phyloP scores from a whole-genome alignment of 2,797 vertebrate genomes.

The Microcaecilia unicolor region DNA sequence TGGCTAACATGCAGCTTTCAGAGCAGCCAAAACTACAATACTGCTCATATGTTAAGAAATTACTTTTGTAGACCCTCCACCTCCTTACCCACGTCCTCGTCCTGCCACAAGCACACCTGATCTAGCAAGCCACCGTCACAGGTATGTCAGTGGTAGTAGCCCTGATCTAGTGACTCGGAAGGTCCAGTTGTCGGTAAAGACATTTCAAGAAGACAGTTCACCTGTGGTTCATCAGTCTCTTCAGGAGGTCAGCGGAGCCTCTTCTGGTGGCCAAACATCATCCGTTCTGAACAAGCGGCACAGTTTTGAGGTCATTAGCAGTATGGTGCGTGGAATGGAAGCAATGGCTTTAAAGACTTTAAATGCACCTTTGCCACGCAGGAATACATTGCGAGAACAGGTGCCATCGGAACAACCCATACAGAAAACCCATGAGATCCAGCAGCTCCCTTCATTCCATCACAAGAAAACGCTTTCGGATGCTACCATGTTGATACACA shows the following conservation, averaged over 20 bases:
- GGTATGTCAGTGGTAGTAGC: constrained; percentile 80
- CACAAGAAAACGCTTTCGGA: constrained; percentile 90
- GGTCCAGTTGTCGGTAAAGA: constrained; percentile 92
- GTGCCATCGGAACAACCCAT: constrained; percentile 55
- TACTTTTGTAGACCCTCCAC: constrained; percentile 80
- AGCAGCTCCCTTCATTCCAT: constrained; percentile 58
- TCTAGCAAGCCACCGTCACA: constrained; percentile 87
- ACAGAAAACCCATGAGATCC: constrained; percentile 54
- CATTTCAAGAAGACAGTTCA: constrained; percentile 91
- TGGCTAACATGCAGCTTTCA: constrained; percentile 84
- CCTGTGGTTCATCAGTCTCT: constrained; percentile 84
- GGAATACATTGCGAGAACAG: constrained; percentile 80
- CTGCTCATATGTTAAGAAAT: constrained; percentile 74
- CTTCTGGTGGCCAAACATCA: constrained; percentile 74
- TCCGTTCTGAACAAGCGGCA: constrained; percentile 74
- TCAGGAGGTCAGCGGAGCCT: constrained; percentile 88
- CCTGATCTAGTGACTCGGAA: constrained; percentile 87
- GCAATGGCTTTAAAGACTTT: constrained; percentile 74
- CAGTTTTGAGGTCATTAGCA: constrained; percentile 87
- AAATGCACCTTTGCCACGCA: constrained; percentile 68
- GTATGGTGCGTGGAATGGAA: constrained; percentile 71
- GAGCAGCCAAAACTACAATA: constrained; percentile 49
- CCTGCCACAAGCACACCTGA: constrained; percentile 92
- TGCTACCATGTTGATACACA: constrained; percentile 93
- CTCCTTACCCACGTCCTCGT: constrained; percentile 79